Percentiles rank a stretch among this genome's conserved stretches.
Evolutionary conservation across 2,797 vertebrate genomes (phyloP).

Genomic region (Ctenochaetus hawaiiensis): DNA sequence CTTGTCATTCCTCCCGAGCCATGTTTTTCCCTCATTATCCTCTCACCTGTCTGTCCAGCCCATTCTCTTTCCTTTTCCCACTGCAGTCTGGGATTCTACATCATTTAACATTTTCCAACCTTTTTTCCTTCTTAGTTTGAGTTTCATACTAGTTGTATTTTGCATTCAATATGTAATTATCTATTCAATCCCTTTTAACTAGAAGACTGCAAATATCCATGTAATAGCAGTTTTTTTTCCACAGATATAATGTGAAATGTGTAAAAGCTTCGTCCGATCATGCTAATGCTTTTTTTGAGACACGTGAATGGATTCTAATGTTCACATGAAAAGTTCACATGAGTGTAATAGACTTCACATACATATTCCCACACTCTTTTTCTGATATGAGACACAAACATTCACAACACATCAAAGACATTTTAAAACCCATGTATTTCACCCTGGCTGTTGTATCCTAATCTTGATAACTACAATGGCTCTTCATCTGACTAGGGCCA

Average conservation of each 20-base stretch:
- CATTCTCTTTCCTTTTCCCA: too few relatives aligned
- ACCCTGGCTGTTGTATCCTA: constrained; percentile 53
- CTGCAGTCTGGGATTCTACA: too few relatives aligned
- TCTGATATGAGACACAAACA: constrained; percentile 29
- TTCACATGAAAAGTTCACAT: background rate
- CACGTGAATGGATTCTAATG: background rate
- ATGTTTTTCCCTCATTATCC: background rate
- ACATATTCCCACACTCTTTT: constrained; percentile 3
- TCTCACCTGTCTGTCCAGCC: background rate
- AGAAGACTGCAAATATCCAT: background rate
- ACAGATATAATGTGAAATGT: constrained; percentile 1
- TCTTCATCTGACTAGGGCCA: constrained; percentile 56
- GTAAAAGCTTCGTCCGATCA: background rate
- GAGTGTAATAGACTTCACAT: background rate
- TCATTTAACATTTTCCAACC: background rate
- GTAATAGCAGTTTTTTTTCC: constrained; percentile 16
- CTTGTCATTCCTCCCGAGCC: too few relatives aligned
- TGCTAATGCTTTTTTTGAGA: constrained; percentile 17
- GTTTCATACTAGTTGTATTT: background rate
- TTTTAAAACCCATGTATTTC: constrained; percentile 51
- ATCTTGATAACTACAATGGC: constrained; percentile 69
- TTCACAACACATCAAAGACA: constrained; percentile 69
- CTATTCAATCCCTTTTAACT: background rate
- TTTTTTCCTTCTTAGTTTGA: background rate
- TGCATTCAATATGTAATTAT: constrained; percentile 18